Evolutionary conservation across 2,888 invertebrate species (phyloP).

Genomic region (Drosophila antonietae): DNA sequence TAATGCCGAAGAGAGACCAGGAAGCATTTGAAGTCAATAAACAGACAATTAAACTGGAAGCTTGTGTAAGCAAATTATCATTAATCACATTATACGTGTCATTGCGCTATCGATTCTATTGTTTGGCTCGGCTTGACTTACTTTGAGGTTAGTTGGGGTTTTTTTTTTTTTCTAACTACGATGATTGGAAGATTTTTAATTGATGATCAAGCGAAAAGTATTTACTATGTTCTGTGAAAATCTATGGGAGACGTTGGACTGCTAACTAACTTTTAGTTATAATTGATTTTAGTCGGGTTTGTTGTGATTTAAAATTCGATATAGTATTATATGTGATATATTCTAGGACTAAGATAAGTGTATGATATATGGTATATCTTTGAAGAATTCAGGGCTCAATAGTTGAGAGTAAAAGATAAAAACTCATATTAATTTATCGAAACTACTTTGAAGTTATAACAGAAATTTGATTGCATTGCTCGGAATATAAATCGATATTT

Average conservation of each 20-base stretch:
- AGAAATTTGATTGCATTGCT: not conserved
- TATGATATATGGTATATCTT: too few relatives aligned
- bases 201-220: constrained; percentile 2
- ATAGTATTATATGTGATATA: too few relatives aligned
- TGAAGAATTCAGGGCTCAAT: too few relatives aligned
- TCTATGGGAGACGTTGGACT: not conserved
- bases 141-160: constrained; percentile 18
- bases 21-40: constrained; percentile 28
- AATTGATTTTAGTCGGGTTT: not conserved
- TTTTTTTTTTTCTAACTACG: not conserved
- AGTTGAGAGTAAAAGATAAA: too few relatives aligned
- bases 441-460: too few relatives aligned
- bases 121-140: constrained; percentile 9
- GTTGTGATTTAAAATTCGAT: not conserved
- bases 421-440: too few relatives aligned
- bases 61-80: constrained; percentile 48
- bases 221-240: not conserved
- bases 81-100: constrained; percentile 45
- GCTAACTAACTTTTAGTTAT: not conserved
- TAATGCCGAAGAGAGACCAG: constrained; percentile 38
- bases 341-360: too few relatives aligned
- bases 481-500: too few relatives aligned
- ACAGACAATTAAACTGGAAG: constrained; percentile 24
- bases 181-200: constrained; percentile 4
- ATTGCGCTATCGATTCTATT: constrained; percentile 29